phyloP scores from a whole-genome alignment of 2,888 invertebrate genomes.

The Oscheius myriophilus region DNA sequence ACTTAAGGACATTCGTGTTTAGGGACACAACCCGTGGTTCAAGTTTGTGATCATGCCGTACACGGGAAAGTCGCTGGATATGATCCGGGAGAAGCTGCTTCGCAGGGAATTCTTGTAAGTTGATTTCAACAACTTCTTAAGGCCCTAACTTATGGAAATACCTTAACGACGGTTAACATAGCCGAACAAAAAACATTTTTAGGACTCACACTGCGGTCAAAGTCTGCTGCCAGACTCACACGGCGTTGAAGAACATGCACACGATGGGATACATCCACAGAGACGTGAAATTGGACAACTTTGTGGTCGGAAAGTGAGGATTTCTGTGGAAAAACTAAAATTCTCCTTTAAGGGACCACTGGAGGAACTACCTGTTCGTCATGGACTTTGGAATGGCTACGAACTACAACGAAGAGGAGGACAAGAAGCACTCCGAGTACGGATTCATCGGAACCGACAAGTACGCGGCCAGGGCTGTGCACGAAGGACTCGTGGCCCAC shows the following conservation, averaged over 20 bases:
- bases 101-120: neutral
- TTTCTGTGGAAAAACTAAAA: no score
- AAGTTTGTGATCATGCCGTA: conserved; percentile 11
- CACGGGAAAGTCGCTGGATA: conserved; percentile 11
- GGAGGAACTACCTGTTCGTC: conserved; percentile 1
- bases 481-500: conserved; percentile 8
- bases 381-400: conserved; percentile 20
- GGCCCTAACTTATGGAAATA: no score
- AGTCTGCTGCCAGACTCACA: neutral
- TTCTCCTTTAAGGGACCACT: neutral
- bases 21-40: conserved; percentile 17
- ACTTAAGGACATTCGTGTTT: no score
- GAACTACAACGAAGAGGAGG: conserved; percentile 9
- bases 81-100: conserved; percentile 5
- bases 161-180: no score
- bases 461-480: neutral
- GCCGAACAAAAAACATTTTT: no score
- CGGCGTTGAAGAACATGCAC: conserved; percentile 13
- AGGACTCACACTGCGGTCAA: conserved; percentile 1
- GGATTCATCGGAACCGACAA: conserved; percentile 12
- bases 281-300: conserved; percentile 15
- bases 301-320: conserved; percentile 7
- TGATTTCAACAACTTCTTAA: no score
- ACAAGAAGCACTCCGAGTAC: conserved; percentile 7
- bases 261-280: conserved; percentile 2